Percentiles rank a stretch among this genome's conserved stretches.
phyloP scores from a whole-genome alignment of 2,888 invertebrate genomes.

The Folsomia candida region DNA sequence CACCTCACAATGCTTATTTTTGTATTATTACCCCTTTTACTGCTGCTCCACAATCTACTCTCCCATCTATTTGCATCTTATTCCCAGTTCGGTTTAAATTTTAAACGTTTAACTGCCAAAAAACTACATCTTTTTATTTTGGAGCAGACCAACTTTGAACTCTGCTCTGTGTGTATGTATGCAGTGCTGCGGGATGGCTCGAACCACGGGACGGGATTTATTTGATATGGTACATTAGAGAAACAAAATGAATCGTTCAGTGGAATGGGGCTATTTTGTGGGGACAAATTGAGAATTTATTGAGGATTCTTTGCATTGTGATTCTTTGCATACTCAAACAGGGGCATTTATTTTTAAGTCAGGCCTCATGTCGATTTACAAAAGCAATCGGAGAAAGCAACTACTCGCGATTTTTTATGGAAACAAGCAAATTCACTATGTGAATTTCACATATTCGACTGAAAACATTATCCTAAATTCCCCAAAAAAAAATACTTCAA shows the following conservation, averaged over 20 bases:
- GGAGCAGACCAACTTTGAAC: not conserved
- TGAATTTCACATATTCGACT: not conserved
- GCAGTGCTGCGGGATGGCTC: too few species aligned
- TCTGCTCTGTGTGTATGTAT: too few species aligned
- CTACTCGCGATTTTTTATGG: not conserved
- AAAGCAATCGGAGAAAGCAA: not conserved
- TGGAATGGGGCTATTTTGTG: constrained; percentile 18
- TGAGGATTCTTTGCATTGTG: not conserved
- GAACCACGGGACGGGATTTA: not conserved
- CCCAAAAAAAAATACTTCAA: not conserved
- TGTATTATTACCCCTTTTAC: not conserved
- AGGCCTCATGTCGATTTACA: not conserved
- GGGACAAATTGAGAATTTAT: constrained; percentile 21
- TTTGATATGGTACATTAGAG: constrained; percentile 19
- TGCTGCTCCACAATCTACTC: not conserved
- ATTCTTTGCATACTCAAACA: constrained; percentile 7
- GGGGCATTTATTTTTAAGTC: not conserved
- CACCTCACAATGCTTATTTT: not conserved
- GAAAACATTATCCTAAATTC: not conserved
- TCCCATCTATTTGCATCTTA: not conserved
- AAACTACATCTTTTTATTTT: not conserved
- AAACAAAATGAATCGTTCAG: constrained; percentile 16
- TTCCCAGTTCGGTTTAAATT: not conserved
- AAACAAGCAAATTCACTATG: not conserved
- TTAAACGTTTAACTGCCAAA: constrained; percentile 3